phyloP scores from a whole-genome alignment of 2,113 vertebrate species.

The Chamaetylas fuelleborni region DNA sequence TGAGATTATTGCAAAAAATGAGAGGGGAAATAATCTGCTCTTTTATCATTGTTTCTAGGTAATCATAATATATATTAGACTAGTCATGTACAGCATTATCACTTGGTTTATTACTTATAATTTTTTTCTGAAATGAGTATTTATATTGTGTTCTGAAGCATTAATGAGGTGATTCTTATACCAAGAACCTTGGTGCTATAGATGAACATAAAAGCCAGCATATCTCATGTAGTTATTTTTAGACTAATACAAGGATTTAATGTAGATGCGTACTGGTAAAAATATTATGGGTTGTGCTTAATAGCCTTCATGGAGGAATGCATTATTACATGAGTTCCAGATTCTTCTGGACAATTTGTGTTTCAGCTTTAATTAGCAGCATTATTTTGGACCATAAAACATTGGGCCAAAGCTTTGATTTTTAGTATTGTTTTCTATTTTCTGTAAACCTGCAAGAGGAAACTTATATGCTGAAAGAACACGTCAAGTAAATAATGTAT shows the following conservation, averaged over 20 bases:
- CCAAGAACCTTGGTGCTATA: neutral
- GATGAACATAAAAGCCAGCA: neutral
- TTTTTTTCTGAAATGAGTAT: slow-evolving; percentile 2
- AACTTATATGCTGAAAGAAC: neutral
- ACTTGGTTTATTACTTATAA: neutral
- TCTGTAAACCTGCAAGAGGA: neutral
- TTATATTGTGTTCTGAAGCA: neutral
- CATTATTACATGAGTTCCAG: neutral
- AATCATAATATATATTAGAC: neutral
- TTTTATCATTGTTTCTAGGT: slow-evolving; percentile 3
- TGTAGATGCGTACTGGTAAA: neutral
- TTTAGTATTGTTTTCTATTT: neutral
- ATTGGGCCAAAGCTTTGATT: neutral
- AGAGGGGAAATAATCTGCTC: neutral
- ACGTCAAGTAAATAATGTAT: neutral
- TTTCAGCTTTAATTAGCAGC: neutral
- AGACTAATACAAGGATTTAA: neutral
- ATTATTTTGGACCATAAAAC: neutral
- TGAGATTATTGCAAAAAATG: slow-evolving; percentile 4
- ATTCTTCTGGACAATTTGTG: neutral
- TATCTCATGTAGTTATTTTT: neutral
- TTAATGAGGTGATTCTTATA: neutral
- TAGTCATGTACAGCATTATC: neutral
- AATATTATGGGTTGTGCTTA: neutral
- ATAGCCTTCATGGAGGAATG: neutral